A percentile compares a stretch with the other conserved stretches of the same genome.
These are phyloP conservation scores for Choloepus hoffmanni DNA, from an alignment of 2,113 vertebrate species.

Conservation along the genomic window DNA sequence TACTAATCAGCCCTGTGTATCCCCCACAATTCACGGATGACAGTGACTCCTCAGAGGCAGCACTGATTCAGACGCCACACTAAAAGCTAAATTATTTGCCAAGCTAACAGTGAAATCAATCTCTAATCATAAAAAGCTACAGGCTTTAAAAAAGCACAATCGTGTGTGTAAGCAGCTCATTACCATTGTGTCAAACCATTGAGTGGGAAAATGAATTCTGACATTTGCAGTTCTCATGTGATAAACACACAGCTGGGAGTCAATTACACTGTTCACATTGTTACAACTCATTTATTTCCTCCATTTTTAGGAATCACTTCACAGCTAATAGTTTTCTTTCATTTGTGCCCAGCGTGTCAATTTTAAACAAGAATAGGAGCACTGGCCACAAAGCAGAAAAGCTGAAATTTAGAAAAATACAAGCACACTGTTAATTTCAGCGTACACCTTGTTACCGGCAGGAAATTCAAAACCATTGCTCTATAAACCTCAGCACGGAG, in stretches of 20 bases:
- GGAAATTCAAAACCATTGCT: neutral
- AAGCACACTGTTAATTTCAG: too few species aligned
- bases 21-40: neutral
- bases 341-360: neutral
- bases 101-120: neutral
- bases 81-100: neutral
- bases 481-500: neutral
- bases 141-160: neutral
- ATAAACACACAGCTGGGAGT: constrained; percentile 61
- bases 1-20: rapidly evolving
- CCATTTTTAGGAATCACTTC: constrained; percentile 16
- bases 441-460: rapidly evolving
- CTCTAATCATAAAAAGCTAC: constrained; percentile 30
- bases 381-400: neutral
- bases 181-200: neutral
- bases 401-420: too few species aligned
- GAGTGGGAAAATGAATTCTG: constrained; percentile 62
- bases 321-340: neutral
- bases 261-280: constrained; percentile 45
- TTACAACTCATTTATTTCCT: constrained; percentile 63
- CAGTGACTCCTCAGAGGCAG: neutral
- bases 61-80: neutral
- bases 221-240: neutral
- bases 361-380: neutral
- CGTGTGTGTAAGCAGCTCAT: neutral